Evolutionary conservation across 2,888 invertebrate species (phyloP).

Genomic region (Drosophila austrosaltans): DNA sequence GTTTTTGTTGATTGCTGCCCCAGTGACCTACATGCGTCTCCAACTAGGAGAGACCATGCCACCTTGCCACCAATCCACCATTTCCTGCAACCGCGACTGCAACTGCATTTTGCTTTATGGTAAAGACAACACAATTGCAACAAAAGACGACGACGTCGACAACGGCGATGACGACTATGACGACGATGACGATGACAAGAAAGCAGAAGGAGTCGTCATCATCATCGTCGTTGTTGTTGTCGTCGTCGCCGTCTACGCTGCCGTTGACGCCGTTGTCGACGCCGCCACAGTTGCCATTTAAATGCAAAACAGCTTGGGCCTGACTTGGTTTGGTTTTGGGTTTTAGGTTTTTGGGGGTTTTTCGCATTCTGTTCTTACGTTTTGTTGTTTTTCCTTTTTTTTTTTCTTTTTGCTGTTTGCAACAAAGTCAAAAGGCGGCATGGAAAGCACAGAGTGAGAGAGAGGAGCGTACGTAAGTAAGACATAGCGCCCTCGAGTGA

Average conservation of each 20-base stretch:
- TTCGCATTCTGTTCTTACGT: background rate
- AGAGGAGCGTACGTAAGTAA: background rate
- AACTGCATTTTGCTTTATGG: constrained; percentile 42
- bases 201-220: constrained; percentile 29
- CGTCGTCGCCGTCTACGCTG: constrained; percentile 47
- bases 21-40: constrained; percentile 69
- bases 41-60: background rate
- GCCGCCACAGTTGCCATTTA: constrained; percentile 68
- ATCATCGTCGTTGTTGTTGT: constrained; percentile 19
- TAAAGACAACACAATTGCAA: constrained; percentile 60
- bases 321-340: constrained; percentile 35
- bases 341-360: constrained; percentile 8
- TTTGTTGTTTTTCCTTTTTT: background rate
- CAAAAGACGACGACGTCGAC: constrained; percentile 47
- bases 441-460: background rate
- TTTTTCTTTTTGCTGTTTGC: background rate
- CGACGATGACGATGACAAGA: constrained; percentile 16
- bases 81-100: constrained; percentile 24
- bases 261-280: constrained; percentile 34
- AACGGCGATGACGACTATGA: constrained; percentile 24
- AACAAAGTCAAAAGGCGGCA: constrained; percentile 17
- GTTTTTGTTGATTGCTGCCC: constrained; percentile 64
- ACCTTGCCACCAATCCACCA: background rate
- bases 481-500: background rate
- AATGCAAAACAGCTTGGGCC: constrained; percentile 66